Evolutionary conservation across 2,888 invertebrate genomes (phyloP).

Genomic region (Rambutsinella grinnellia): DNA sequence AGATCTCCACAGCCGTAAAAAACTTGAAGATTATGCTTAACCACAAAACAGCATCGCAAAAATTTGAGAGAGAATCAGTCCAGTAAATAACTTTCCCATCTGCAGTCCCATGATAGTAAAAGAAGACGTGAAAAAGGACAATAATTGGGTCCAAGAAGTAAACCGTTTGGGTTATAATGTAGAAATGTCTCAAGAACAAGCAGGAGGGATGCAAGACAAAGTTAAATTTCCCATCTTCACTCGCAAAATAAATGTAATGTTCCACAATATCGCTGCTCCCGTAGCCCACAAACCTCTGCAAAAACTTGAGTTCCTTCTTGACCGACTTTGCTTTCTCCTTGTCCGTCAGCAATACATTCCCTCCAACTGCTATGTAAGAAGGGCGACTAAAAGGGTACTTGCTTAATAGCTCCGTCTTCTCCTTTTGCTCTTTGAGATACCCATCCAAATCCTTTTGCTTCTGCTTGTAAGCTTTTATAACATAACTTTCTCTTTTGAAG

Average conservation of each 20-base stretch:
- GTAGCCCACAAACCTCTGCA: constrained; percentile 36
- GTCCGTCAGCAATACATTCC: constrained; percentile 10
- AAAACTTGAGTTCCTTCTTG: constrained; percentile 10
- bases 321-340: constrained; percentile 5
- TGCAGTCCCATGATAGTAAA: constrained; percentile 6
- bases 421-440: constrained; percentile 27
- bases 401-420: constrained; percentile 13
- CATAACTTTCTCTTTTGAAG: constrained; percentile 35
- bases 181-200: constrained; percentile 27
- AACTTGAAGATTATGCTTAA: constrained; percentile 50
- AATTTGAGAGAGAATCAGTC: neutral
- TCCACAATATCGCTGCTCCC: constrained; percentile 49
- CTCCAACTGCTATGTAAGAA: constrained; percentile 15
- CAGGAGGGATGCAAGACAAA: constrained; percentile 57
- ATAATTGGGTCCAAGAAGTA: constrained; percentile 28
- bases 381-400: neutral
- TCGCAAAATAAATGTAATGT: constrained; percentile 59
- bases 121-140: constrained; percentile 22
- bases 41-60: constrained; percentile 38
- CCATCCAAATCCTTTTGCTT: constrained; percentile 13
- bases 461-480: constrained; percentile 48
- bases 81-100: constrained; percentile 10
- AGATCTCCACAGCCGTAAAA: constrained; percentile 50
- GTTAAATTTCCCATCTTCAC: constrained; percentile 22
- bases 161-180: constrained; percentile 16